A percentile compares a stretch with the other conserved stretches of the same genome.
These are phyloP conservation scores for Pyrrhosoma nymphula DNA, from an alignment of 2,888 invertebrate genomes.

Conservation along the genomic window DNA sequence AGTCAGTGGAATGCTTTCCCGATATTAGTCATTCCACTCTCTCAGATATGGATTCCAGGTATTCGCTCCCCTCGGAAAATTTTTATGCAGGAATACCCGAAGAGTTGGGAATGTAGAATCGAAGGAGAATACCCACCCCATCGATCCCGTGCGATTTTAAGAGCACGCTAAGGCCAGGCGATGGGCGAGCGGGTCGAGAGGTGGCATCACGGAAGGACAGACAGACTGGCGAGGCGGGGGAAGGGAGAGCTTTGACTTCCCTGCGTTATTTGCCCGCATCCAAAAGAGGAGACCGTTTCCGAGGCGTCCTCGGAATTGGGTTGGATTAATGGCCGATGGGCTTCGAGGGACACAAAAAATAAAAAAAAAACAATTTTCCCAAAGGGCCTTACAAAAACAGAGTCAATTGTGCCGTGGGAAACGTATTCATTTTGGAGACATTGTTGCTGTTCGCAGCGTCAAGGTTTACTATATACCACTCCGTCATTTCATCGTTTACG, in stretches of 20 bases:
- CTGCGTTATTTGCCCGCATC: neutral
- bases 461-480: neutral
- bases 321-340: neutral
- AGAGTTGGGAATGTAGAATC: neutral
- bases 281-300: neutral
- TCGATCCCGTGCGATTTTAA: neutral
- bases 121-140: neutral
- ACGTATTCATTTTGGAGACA: neutral
- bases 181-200: neutral
- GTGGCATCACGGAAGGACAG: neutral
- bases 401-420: neutral
- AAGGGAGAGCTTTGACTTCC: neutral
- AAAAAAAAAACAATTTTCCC: neutral
- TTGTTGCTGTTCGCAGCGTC: neutral
- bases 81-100: slow-evolving; percentile 24
- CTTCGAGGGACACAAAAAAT: neutral
- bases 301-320: neutral
- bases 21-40: neutral
- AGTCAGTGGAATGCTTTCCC: neutral
- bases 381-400: neutral
- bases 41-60: neutral
- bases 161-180: neutral
- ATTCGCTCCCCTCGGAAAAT: neutral
- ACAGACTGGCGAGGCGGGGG: neutral
- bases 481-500: neutral